phyloP scores from a whole-genome alignment of 2,113 vertebrate species.

The Archocentrus centrarchus region DNA sequence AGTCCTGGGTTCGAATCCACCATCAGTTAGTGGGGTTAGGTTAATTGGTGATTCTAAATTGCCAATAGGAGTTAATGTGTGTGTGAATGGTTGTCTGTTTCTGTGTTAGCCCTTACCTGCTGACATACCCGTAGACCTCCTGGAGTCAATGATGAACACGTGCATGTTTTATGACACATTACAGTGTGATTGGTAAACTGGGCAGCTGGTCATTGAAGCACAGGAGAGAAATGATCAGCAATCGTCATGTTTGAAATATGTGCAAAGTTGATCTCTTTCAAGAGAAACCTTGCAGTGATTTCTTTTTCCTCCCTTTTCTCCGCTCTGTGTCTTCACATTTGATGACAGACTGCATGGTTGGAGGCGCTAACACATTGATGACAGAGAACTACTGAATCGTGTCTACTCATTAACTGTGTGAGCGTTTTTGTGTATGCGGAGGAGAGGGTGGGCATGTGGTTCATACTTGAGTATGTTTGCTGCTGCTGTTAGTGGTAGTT shows the following conservation, averaged over 20 bases:
- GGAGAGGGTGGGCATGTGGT: slow-evolving; percentile 37
- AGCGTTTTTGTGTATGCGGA: slow-evolving; percentile 39
- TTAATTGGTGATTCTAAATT: too few relatives aligned
- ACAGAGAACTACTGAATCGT: slow-evolving; percentile 41
- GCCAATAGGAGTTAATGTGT: too few relatives aligned
- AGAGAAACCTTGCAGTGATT: not conserved
- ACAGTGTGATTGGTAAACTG: not conserved
- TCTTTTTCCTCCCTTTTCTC: not conserved
- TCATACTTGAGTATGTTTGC: slow-evolving; percentile 28
- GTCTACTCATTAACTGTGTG: slow-evolving; percentile 60
- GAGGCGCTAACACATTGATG: slow-evolving; percentile 55
- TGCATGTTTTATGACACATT: not conserved
- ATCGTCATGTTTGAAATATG: slow-evolving; percentile 23
- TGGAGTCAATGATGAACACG: not conserved
- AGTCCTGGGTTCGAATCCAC: too few relatives aligned
- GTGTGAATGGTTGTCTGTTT: too few relatives aligned
- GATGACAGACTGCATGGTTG: slow-evolving; percentile 46
- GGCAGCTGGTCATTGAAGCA: not conserved
- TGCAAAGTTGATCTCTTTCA: slow-evolving; percentile 11
- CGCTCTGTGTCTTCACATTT: not conserved
- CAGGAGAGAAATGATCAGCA: not conserved
- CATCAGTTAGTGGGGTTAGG: too few relatives aligned
- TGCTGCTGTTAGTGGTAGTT: slow-evolving; percentile 28
- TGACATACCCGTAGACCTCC: not conserved
- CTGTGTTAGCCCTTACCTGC: not conserved